Evolutionary conservation across 30 jellyfish, hydroid and myxozoan genomes (phyloP).

Genomic region (Calvadosia cruxmelitensis): DNA sequence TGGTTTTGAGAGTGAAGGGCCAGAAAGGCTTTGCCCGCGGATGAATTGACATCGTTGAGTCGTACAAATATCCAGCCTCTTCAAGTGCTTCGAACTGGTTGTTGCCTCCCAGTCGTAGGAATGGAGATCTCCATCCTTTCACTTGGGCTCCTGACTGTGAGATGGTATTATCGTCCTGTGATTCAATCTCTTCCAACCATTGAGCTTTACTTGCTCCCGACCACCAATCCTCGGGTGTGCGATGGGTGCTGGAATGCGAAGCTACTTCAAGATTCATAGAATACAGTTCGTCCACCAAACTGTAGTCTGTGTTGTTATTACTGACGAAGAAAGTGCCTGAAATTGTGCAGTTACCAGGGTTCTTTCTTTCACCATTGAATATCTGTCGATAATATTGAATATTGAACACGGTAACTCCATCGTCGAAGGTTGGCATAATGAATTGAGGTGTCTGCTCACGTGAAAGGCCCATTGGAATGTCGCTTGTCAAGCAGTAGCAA

Average conservation of each 20-base stretch:
- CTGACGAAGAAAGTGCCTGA: constrained; percentile 72
- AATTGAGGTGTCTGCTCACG: constrained; percentile 59
- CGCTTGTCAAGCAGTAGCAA: constrained; percentile 49
- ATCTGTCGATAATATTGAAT: constrained; percentile 15
- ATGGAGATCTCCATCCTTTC: constrained; percentile 73
- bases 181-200: constrained; percentile 47
- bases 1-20: constrained; percentile 80
- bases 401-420: constrained; percentile 32
- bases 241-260: constrained; percentile 60
- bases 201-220: constrained; percentile 33
- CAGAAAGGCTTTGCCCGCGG: constrained; percentile 26
- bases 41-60: constrained; percentile 45
- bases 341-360: constrained; percentile 78
- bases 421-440: constrained; percentile 52
- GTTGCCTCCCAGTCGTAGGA: constrained; percentile 47
- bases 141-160: background rate
- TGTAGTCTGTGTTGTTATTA: constrained; percentile 49
- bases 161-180: constrained; percentile 2
- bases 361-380: constrained; percentile 16
- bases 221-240: constrained; percentile 71
- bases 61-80: constrained; percentile 27
- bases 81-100: constrained; percentile 34
- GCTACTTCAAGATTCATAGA: constrained; percentile 31
- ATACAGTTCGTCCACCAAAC: constrained; percentile 20
- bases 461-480: constrained; percentile 62